Conservation (phyloP, 37 sponge, comb jelly and placozoan genomes). For the Agelas oroides region DNA sequence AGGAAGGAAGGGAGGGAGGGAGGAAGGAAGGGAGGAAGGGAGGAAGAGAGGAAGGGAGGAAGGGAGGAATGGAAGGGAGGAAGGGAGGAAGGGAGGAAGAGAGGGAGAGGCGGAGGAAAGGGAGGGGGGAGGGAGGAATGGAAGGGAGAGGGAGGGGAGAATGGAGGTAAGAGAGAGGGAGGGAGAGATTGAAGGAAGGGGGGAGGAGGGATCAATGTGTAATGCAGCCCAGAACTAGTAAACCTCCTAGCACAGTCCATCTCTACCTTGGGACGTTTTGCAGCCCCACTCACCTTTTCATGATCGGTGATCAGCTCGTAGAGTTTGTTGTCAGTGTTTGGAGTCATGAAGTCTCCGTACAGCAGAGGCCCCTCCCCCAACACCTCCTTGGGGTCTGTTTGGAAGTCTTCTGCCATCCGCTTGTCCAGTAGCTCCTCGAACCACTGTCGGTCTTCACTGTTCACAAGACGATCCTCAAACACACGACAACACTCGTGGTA, state of each 20-base stretch:
- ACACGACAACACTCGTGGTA: constrained; percentile 96
- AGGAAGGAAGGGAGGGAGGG: too few species aligned
- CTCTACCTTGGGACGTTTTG: too few species aligned
- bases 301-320: constrained; percentile 90
- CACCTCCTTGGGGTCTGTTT: constrained; percentile 66
- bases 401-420: constrained; percentile 65
- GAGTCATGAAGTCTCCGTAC: constrained; percentile 97
- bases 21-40: too few species aligned
- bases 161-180: background rate
- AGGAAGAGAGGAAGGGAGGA: background rate
- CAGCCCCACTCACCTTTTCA: constrained; percentile 63
- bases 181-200: too few species aligned
- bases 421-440: constrained; percentile 81
- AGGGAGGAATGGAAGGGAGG: too few species aligned
- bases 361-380: constrained; percentile 61
- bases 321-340: constrained; percentile 75
- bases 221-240: too few species aligned
- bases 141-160: too few species aligned
- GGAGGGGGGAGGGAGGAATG: too few species aligned
- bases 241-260: too few species aligned
- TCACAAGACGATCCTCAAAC: constrained; percentile 96
- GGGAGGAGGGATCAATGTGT: too few species aligned
- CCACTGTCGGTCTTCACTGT: constrained; percentile 92
- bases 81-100: too few species aligned
- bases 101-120: too few species aligned